Base-by-base conservation (phyloP, 2,113 vertebrate genomes). In the Corythoichthys intestinalis region DNA sequence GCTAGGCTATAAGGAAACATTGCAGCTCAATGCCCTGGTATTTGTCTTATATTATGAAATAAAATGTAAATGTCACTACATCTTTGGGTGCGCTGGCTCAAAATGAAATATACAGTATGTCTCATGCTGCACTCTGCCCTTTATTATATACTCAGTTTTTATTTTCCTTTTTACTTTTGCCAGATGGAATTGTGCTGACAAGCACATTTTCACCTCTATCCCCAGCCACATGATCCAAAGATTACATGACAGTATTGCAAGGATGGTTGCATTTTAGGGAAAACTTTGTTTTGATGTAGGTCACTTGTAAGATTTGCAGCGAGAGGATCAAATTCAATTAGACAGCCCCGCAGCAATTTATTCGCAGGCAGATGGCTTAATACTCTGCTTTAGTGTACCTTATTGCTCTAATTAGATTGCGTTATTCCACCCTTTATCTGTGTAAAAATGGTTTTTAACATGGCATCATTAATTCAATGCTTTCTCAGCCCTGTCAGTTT, bases 311-410 rank as follows among this genome's bases (percentile, higher is more conserved):
- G 74, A 81, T 83, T 80, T 79, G 63, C 76, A 80, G 76, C 81
- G 66, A 66, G 62, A 75, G 71, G 79, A 84, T 83, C 73, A 76
- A 79, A 87, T 86, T 87, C 81, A 83, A 84, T 86, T 78, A 84
- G 83, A 86, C 81, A 87, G 76, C 79, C 87, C 82, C 54, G 77
- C 74, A 87, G 86, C 80, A 58, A 69, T 80, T 67, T 76, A 68
- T 70, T 83, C 79, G 61, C 73, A 82, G 78, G 75, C 87, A 87
- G 85, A 88, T 83, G 83, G 82, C 75, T 86, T 82, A 78, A 87
- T 81, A 74, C 66, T 74, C 74, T 65, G 69, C 71, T 58, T 76
- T 52, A 37, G 66, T 77, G 73, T 76, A 77, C 62, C 69, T 82
- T 80, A 77, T 85, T 83, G 77, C 74, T 84, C 76, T 87, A 87